Percentiles rank a stretch among this genome's conserved stretches.
phyloP scores from a whole-genome alignment of 2,888 invertebrate species.

The Clusia tigrina region DNA sequence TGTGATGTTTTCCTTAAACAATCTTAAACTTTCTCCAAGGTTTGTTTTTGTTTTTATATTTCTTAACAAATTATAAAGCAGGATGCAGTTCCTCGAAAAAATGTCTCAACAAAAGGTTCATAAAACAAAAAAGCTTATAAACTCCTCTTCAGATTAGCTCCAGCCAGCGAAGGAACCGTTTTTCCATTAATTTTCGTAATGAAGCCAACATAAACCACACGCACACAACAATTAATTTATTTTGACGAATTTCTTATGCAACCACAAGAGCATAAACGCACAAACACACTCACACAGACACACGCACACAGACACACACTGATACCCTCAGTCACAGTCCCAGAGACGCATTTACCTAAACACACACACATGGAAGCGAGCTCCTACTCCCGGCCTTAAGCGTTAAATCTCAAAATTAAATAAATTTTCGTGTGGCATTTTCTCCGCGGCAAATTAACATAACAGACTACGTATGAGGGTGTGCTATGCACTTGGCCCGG shows the following conservation, averaged over 20 bases:
- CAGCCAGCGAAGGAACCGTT: too few species aligned
- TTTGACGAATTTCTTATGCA: constrained; percentile 53
- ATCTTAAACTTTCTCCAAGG: too few species aligned
- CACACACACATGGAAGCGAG: constrained; percentile 20
- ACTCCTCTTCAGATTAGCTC: too few species aligned
- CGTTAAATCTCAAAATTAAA: constrained; percentile 48
- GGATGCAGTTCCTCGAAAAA: too few species aligned
- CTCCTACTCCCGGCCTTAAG: constrained; percentile 31
- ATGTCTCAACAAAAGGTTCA: too few species aligned
- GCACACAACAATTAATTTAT: constrained; percentile 53
- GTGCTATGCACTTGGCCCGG: neutral
- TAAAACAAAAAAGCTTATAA: too few species aligned
- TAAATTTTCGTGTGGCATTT: constrained; percentile 43
- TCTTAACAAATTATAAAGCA: too few species aligned
- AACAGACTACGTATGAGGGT: constrained; percentile 18
- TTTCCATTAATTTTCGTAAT: neutral
- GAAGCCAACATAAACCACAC: constrained; percentile 40
- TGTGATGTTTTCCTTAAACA: too few species aligned
- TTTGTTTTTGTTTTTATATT: too few species aligned
- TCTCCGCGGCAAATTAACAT: constrained; percentile 53
- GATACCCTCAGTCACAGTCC: neutral
- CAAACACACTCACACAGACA: neutral
- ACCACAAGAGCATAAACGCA: constrained; percentile 24
- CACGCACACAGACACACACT: neutral
- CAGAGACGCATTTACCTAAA: constrained; percentile 8